Conservation (phyloP, 2,113 vertebrate species). For the Rhynchomys soricoides region DNA sequence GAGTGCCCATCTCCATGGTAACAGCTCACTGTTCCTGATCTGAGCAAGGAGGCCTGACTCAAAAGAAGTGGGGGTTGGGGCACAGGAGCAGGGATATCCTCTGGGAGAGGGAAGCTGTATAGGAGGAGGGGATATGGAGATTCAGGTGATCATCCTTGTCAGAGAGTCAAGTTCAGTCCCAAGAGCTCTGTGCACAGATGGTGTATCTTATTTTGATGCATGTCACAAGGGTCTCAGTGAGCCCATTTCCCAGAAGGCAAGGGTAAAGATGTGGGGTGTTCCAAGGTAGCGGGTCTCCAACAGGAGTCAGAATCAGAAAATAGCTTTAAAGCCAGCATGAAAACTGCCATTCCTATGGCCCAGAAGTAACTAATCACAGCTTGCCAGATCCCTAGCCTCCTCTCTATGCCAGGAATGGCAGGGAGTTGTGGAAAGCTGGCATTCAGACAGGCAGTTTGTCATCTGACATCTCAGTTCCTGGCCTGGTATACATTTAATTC, state of each 20-base stretch:
- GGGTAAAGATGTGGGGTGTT: neutral
- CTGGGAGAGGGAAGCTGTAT: neutral
- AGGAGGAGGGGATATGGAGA: neutral
- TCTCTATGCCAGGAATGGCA: neutral
- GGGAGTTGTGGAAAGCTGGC: neutral
- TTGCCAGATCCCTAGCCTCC: neutral
- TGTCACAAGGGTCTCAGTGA: neutral
- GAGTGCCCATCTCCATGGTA: constrained; percentile 56
- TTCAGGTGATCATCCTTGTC: neutral
- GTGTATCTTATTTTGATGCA: neutral
- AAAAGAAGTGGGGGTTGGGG: neutral
- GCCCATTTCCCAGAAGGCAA: neutral
- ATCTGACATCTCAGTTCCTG: neutral
- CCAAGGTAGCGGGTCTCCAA: neutral
- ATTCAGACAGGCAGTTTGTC: neutral
- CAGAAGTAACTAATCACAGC: neutral
- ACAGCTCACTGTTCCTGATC: neutral
- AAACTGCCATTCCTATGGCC: neutral
- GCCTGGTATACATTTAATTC: neutral
- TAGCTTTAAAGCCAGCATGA: neutral
- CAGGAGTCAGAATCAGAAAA: neutral
- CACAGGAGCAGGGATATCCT: neutral
- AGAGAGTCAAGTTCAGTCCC: neutral
- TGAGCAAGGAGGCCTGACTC: neutral
- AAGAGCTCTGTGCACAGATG: neutral